Conservation (phyloP, 2,888 invertebrate species). For the Ectemnius cavifrons region DNA sequence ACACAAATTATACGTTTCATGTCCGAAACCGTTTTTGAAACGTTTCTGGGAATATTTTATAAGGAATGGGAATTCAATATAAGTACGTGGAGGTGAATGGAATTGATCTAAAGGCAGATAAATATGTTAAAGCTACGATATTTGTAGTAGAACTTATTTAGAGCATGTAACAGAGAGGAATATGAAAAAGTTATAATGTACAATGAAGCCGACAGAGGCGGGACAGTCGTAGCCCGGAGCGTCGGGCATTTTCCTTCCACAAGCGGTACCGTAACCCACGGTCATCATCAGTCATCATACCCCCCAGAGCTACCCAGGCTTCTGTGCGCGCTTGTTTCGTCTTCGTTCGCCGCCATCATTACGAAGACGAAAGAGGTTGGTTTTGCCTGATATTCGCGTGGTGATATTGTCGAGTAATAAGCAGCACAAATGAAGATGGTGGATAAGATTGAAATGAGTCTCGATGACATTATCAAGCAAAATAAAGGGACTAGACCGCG, state of each 20-base stretch:
- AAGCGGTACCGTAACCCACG: constrained; percentile 7
- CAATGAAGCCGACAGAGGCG: too few relatives aligned
- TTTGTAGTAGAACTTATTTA: too few relatives aligned
- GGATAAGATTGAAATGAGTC: constrained; percentile 97
- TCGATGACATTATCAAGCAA: constrained; percentile 97
- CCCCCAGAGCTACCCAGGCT: constrained; percentile 32
- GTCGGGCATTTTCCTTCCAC: not conserved
- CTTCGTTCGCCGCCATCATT: constrained; percentile 59
- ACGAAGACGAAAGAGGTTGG: constrained; percentile 57
- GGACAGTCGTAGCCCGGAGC: not conserved
- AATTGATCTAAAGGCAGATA: too few relatives aligned
- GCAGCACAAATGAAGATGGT: constrained; percentile 84
- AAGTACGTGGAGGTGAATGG: too few relatives aligned
- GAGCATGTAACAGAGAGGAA: too few relatives aligned
- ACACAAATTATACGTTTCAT: too few relatives aligned
- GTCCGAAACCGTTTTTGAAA: too few relatives aligned
- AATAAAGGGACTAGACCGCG: constrained; percentile 85
- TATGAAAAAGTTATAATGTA: too few relatives aligned
- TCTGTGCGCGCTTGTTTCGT: constrained; percentile 56
- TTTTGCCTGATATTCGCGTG: constrained; percentile 44
- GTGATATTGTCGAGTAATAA: constrained; percentile 28
- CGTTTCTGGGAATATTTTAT: too few relatives aligned
- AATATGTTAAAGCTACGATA: too few relatives aligned
- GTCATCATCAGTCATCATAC: constrained; percentile 43
- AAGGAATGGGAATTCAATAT: too few relatives aligned